Conservation (phyloP, 1,140 invertebrate genomes). For the Brachionus plicatilis region DNA sequence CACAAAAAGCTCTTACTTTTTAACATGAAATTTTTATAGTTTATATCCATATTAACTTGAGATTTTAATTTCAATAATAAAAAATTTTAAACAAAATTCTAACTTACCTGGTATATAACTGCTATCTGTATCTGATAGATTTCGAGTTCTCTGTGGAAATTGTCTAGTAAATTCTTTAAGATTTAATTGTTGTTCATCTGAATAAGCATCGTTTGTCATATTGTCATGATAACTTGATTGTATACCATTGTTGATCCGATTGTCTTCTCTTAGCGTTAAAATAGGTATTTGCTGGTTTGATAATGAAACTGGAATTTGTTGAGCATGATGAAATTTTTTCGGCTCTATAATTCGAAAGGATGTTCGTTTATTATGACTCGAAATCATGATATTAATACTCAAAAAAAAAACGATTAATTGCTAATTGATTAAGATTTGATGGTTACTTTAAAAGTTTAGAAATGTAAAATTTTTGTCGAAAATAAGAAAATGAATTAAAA, state of each 20-base stretch:
- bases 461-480: too few relatives aligned
- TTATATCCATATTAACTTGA: neutral
- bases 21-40: neutral
- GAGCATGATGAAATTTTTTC: conserved; percentile 13
- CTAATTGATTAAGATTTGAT: too few relatives aligned
- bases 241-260: neutral
- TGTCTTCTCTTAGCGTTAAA: neutral
- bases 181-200: neutral
- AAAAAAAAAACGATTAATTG: too few relatives aligned
- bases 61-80: too few relatives aligned
- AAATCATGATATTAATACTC: neutral
- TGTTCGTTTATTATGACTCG: neutral
- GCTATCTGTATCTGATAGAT: conserved; percentile 38
- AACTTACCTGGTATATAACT: conserved; percentile 27
- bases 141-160: neutral
- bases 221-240: neutral
- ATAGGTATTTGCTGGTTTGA: conserved; percentile 16
- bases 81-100: neutral
- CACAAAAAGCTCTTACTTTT: neutral
- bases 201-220: neutral
- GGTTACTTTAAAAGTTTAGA: too few relatives aligned
- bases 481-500: too few relatives aligned
- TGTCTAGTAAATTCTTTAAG: neutral
- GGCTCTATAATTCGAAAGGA: conserved; percentile 32
- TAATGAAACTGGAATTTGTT: conserved; percentile 11